Conservation (phyloP, 64 coral and sea anemone genomes). For the Hydrozoanthus tunicans region DNA sequence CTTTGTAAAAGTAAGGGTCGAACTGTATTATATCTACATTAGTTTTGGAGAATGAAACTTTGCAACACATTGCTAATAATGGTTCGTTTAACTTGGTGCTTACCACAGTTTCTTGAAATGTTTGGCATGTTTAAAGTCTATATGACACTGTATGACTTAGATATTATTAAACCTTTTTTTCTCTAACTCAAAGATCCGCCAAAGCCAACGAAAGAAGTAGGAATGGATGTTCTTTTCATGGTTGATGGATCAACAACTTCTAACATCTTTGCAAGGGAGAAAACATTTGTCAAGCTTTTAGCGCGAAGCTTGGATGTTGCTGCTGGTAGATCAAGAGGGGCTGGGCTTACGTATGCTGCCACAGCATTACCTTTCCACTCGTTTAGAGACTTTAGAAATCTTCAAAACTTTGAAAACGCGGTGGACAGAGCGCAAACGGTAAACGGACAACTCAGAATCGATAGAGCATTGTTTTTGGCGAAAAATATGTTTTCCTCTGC, state of each 20-base stretch:
- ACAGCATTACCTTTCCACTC: slow-evolving; percentile 27
- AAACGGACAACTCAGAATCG: slow-evolving; percentile 67
- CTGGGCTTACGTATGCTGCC: slow-evolving; percentile 59
- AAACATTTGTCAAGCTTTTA: slow-evolving; percentile 71
- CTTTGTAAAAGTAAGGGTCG: no score
- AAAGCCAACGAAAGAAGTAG: slow-evolving; percentile 34
- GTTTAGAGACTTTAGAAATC: slow-evolving; percentile 57
- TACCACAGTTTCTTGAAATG: no score
- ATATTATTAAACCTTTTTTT: not conserved
- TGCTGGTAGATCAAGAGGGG: slow-evolving; percentile 61
- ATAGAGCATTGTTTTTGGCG: slow-evolving; percentile 60
- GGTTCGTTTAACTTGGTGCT: no score
- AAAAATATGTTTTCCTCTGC: slow-evolving; percentile 54
- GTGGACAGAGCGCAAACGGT: slow-evolving; percentile 53
- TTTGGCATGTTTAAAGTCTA: no score
- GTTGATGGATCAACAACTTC: slow-evolving; percentile 66
- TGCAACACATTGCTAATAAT: no score
- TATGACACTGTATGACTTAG: not conserved
- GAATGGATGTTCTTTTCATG: slow-evolving; percentile 76
- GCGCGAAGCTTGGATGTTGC: slow-evolving; percentile 41
- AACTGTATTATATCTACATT: no score
- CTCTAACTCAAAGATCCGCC: slow-evolving; percentile 24
- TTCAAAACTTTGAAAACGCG: slow-evolving; percentile 55
- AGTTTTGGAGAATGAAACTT: no score
- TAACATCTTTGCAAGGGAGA: slow-evolving; percentile 59